phyloP scores from a whole-genome alignment of 1,140 invertebrate species.

The Elymnias hypermnestra region DNA sequence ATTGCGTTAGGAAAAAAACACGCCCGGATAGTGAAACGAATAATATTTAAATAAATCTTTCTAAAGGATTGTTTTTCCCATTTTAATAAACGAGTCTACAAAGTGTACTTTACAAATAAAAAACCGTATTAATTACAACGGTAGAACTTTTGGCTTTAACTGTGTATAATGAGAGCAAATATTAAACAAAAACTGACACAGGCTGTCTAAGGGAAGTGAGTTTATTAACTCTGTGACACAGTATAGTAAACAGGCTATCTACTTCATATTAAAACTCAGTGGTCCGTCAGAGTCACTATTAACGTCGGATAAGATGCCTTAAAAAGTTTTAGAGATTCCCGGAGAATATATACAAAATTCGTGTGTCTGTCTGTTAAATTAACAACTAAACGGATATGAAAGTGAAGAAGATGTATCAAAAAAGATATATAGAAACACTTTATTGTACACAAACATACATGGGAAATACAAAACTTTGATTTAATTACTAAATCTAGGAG shows the following conservation, averaged over 20 bases:
- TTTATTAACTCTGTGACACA: slow-evolving; percentile 59
- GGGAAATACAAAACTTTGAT: no score
- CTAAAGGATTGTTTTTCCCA: background rate
- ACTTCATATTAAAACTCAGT: slow-evolving; percentile 61
- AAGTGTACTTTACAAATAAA: slow-evolving; percentile 22
- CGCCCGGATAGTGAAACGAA: no score
- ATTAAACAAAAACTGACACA: slow-evolving; percentile 41
- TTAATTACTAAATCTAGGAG: no score
- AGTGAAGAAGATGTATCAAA: no score
- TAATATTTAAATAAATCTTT: background rate
- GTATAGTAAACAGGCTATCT: slow-evolving; percentile 49
- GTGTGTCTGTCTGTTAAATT: no score
- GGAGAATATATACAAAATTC: background rate
- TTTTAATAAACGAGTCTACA: no score
- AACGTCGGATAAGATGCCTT: slow-evolving; percentile 23
- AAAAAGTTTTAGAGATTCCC: slow-evolving; percentile 24
- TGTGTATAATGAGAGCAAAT: slow-evolving; percentile 46
- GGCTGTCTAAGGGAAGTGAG: slow-evolving; percentile 43
- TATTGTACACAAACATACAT: no score
- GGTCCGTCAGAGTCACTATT: slow-evolving; percentile 48
- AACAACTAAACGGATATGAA: no score
- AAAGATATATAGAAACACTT: no score
- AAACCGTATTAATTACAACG: slow-evolving; percentile 26
- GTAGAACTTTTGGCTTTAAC: slow-evolving; percentile 30
- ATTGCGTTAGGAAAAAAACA: no score